phyloP scores from a whole-genome alignment of 2,888 invertebrate genomes.

The Hofmannophila pseudospretella region DNA sequence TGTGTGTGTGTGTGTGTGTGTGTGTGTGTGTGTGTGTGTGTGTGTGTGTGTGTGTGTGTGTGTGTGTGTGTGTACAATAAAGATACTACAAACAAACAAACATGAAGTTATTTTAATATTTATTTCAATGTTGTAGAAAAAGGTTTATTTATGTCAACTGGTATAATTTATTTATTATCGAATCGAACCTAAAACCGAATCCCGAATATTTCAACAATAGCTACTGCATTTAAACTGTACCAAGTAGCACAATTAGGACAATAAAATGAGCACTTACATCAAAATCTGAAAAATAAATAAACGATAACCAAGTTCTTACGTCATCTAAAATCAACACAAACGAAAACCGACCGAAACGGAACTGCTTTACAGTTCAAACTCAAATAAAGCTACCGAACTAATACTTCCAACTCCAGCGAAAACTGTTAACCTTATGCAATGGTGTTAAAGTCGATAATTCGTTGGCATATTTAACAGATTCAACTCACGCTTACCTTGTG shows the following conservation, averaged over 20 bases:
- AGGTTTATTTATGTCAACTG: too few species aligned
- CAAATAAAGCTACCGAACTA: background rate
- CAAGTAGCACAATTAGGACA: constrained; percentile 2
- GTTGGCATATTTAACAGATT: constrained; percentile 18
- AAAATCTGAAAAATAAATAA: constrained; percentile 2
- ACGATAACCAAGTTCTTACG: constrained; percentile 9
- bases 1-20: too few species aligned
- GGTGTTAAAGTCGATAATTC: constrained; percentile 19
- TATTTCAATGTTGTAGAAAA: too few species aligned
- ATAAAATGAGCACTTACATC: constrained; percentile 5
- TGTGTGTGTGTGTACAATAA: too few species aligned
- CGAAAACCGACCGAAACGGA: background rate
- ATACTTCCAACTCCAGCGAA: background rate
- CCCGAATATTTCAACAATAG: too few species aligned
- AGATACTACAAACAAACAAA: too few species aligned
- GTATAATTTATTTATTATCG: too few species aligned
- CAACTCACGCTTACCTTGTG: constrained; percentile 23
- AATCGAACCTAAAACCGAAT: too few species aligned
- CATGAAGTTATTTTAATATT: too few species aligned
- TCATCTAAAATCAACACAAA: constrained; percentile 8
- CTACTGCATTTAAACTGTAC: background rate
- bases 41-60: too few species aligned
- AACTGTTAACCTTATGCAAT: background rate
- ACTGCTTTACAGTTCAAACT: background rate
- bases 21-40: too few species aligned